phyloP scores from a whole-genome alignment of 2,888 invertebrate genomes.

The Lutraria lutraria region DNA sequence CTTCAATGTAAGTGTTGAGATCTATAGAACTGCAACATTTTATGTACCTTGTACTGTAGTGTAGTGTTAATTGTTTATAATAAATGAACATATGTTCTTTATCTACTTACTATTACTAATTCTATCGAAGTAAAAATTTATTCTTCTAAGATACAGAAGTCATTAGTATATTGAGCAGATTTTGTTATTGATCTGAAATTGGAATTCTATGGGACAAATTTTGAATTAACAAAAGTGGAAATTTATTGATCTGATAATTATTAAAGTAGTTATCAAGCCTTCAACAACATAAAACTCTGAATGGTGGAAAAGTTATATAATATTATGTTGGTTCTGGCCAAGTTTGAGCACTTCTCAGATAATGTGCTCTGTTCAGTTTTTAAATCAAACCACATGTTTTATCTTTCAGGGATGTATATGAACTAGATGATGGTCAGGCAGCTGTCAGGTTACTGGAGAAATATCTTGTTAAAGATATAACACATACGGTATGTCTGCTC shows the following conservation, averaged over 20 bases:
- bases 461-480: slow-evolving; percentile 58
- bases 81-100: not conserved
- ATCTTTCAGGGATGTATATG: slow-evolving; percentile 55
- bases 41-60: not conserved
- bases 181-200: too few relatives aligned
- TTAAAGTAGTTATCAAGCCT: too few relatives aligned
- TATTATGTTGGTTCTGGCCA: not conserved
- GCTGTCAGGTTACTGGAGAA: slow-evolving; percentile 51
- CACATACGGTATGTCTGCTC: slow-evolving; percentile 46
- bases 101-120: not conserved
- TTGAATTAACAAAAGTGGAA: too few relatives aligned
- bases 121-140: too few relatives aligned
- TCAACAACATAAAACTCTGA: not conserved
- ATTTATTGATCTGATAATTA: too few relatives aligned
- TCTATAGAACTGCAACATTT: not conserved
- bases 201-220: too few relatives aligned
- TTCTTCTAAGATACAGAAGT: too few relatives aligned
- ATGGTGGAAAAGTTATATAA: not conserved
- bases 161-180: too few relatives aligned
- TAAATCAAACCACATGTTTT: not conserved
- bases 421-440: slow-evolving; percentile 36
- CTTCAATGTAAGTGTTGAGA: not conserved
- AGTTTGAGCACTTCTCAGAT: not conserved
- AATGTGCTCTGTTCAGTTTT: not conserved
- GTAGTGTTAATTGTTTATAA: not conserved